phyloP scores from a whole-genome alignment of 2,888 invertebrate species.

The Geophilus truncorum region DNA sequence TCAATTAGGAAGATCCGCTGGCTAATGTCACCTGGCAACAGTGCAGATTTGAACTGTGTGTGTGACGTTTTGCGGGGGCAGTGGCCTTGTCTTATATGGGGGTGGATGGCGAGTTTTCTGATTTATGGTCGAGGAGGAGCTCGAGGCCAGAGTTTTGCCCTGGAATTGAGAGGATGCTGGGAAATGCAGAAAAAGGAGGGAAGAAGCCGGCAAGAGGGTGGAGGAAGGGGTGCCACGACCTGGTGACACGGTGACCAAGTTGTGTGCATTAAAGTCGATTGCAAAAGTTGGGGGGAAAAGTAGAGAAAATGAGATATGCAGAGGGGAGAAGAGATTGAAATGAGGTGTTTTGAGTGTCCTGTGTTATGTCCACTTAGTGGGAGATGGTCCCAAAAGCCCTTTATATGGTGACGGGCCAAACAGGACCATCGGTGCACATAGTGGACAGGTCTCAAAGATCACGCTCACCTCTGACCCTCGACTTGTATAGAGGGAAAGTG shows the following conservation, averaged over 20 bases:
- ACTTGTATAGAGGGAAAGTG: constrained; percentile 22
- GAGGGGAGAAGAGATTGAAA: neutral
- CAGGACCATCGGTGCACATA: constrained; percentile 27
- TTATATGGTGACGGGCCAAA: constrained; percentile 24
- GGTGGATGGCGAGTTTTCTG: constrained; percentile 13
- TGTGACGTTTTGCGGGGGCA: constrained; percentile 4
- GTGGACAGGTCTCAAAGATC: constrained; percentile 23
- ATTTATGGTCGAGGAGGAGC: constrained; percentile 3
- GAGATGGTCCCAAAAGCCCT: constrained; percentile 23
- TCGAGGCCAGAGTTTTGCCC: constrained; percentile 22
- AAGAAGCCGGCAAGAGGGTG: neutral
- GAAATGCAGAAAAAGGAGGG: neutral
- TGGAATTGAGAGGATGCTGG: constrained; percentile 13
- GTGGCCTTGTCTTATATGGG: constrained; percentile 18
- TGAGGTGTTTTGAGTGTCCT: neutral
- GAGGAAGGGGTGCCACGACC: neutral
- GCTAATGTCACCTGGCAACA: constrained; percentile 13
- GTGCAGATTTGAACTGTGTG: neutral
- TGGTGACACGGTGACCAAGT: constrained; percentile 24
- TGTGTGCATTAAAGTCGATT: constrained; percentile 1
- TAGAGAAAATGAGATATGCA: neutral
- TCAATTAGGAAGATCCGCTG: constrained; percentile 16
- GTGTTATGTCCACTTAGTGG: constrained; percentile 20
- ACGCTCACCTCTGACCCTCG: constrained; percentile 23
- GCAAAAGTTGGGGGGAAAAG: neutral